Evolutionary conservation across 2,797 vertebrate genomes (phyloP), one percentile per base, ranked within the genome.

Genomic region (Siniperca scherzeri): DNA sequence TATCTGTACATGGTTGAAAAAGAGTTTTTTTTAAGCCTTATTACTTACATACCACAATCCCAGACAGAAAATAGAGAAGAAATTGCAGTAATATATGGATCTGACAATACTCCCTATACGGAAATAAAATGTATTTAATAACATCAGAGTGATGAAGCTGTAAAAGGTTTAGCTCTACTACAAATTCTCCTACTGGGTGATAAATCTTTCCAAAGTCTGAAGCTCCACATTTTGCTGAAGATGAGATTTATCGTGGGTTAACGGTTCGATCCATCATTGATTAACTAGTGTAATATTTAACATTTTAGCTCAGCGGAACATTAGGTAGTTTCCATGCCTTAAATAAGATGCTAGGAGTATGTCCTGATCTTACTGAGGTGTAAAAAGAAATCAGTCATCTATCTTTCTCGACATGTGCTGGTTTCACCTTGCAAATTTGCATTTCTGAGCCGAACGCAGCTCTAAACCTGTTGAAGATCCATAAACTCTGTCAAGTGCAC

Each of bases 361-460:
- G 85, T 89, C 82, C 81, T 79, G 55, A 36, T 76, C 53, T 69
- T 19, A 60, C 27, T 11, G 14, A 57, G n/a, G n/a, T 9, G 57
- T 48, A 14, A 64, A 62, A 62, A 30, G 11, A 44, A 2, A 44
- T 48, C 25, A 61, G 38, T 64, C 73, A 57, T 5, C 42, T 19
- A 19, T 81, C 7, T 53, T 70, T 65, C 30, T 25, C 9, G 4
- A 36, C 38, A 10, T 0, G 0, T 13, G n/a, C 21, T 7, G 46
- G 12, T 70, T 74, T 55, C 10, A 14, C 22, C 1, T 30, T 1
- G 12, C 3, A n/a, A 30, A 81, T 84, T 75, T 57, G 22, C 77
- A 82, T 81, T 73, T 80, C 53, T 42, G 66, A 80, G 57, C 14
- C 3, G 0, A 70, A n/a, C 3, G 0, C 38, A 13, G 59, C 83